Base-by-base conservation (phyloP, 2,113 vertebrate species). In the Pomatorhinus ruficollis region DNA sequence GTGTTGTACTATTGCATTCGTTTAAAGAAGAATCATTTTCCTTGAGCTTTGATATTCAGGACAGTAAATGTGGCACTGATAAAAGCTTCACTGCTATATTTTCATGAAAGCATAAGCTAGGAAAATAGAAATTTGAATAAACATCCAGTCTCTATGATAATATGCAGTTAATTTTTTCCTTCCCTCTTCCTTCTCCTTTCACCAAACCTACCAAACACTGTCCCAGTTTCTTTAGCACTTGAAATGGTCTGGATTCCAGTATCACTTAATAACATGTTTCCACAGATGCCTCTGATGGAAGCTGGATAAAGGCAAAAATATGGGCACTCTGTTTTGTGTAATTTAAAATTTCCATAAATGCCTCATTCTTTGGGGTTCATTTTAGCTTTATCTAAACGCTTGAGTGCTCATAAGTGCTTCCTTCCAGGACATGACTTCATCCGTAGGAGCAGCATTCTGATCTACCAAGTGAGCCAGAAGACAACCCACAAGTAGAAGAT, bases 221-320 rank as follows among this genome's bases (percentile, higher is more conserved):
- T 37, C 33, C 33, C 35, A 5, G 9, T 75, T 83, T 74, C 68
- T 54, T 83, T 23, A 56, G 44, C 12, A 35, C 13, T 70, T 77
- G 33, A 80, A 72, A 50, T 10, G 28, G 4, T 54, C 57, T 54
- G 20, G 19, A 56, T 85, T 90, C 64, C 56, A 60, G 31, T 49
- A 56, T 19, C 9, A 2, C 30, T 76, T 79, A 25, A 8, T 54
- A n/a, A 8, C 14, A 19, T 0, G 0, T 52, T 61, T 20, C 23
- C 11, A 6, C 56, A 65, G 37, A 33, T 4, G 2, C 27, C 77
- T 86, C 45, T 54, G 21, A 66, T 10, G 16, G 54, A 77, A 77
- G 16, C 12, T 69, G 50, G 20, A 30, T 25, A 71, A 76, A 30
- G 17, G 23, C 25, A 80, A 50, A 86, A 40, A 94, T 52, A 24